Evolutionary conservation across 2,888 invertebrate genomes (phyloP).

Genomic region (Nephrotoma flavescens): DNA sequence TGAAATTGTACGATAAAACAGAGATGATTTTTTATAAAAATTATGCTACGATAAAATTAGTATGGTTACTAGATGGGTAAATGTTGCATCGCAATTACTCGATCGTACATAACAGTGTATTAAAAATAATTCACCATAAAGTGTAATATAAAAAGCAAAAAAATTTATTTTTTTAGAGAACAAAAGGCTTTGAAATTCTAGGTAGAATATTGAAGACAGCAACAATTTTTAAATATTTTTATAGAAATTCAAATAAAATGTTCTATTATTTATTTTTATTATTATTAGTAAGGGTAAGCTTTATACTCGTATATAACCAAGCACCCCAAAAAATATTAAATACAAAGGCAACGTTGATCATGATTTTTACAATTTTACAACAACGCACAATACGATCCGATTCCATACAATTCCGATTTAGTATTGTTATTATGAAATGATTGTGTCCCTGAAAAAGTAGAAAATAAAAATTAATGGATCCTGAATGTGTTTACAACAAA

Average conservation of each 20-base stretch:
- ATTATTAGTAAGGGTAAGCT: background rate
- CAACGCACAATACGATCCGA: background rate
- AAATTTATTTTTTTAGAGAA: background rate
- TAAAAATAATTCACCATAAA: background rate
- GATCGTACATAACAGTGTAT: background rate
- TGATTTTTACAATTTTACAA: background rate
- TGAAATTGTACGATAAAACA: no score
- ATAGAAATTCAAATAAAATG: background rate
- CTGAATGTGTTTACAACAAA: background rate
- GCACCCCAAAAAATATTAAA: background rate
- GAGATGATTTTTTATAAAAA: no score
- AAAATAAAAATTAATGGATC: background rate
- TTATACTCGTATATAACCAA: background rate
- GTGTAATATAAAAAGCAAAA: background rate
- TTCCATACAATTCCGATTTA: background rate
- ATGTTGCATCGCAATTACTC: background rate
- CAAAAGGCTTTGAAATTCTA: background rate
- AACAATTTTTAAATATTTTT: background rate
- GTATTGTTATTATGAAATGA: background rate
- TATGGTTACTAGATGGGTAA: no score
- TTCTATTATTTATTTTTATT: background rate
- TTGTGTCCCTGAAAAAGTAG: background rate
- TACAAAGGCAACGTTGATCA: background rate
- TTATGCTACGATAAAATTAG: no score
- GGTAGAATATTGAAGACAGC: background rate